Evolutionary conservation across 2,797 vertebrate species (phyloP), one percentile per base, ranked within the genome.

Genomic region (Lithobates pipiens): DNA sequence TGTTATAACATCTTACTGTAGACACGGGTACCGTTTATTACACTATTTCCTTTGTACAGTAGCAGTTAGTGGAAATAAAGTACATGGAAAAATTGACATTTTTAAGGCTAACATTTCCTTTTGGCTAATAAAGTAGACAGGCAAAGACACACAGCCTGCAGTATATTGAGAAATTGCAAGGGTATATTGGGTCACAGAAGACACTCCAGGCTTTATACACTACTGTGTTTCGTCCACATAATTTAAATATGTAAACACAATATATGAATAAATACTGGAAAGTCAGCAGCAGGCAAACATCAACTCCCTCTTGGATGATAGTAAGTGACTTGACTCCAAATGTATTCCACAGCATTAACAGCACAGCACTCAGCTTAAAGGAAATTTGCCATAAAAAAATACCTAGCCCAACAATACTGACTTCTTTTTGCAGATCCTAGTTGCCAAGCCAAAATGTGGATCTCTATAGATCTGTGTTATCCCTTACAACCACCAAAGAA

Each of bases 181-280:
- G 83, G 76, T 36, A 78, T 77, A 46, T 78, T 78, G 78, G 83
- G 83, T 77, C 50, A 78, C 57, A 34, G 36, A 63, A 84, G 39
- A 84, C 75, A 83, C 73, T 34, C 68, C 7, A 54, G n/a, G n/a
- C 76, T 77, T 61, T 78, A 78, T 77, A 54, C 63, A n/a, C 83
- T 65, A 25, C 67, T 63, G 70, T 18, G 18, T 76, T 32, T 61
- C 54, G 27, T 54, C 83, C 83, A 78, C 61, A 73, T 72, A 10
- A 84, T 84, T 84, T 84, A 46, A 84, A 84, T 84, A 84, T 61
- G 68, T 63, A 84, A 84, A 84, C 83, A 84, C 57, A 21, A 27
- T 77, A 77, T 77, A 77, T 71, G 74, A 84, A 75, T 77, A 65
- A 70, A 21, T 68, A 21, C 34, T 23, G 54, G 63, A 78, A 77